Base-by-base conservation (phyloP, 2,797 vertebrate species). In the Sebastes vulpes region DNA sequence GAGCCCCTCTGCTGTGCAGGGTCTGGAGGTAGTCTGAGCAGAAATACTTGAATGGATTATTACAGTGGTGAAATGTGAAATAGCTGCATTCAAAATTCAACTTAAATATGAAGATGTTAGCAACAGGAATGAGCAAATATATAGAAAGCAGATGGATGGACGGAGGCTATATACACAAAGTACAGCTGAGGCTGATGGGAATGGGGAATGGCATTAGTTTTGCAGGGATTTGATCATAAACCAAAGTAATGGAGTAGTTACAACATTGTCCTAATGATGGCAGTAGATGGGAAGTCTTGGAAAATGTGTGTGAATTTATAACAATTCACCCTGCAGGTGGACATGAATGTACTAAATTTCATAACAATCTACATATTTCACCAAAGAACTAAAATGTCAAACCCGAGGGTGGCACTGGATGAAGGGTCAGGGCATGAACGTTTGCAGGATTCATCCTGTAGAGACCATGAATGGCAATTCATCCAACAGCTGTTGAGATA, bases 41-140 rank as follows among this genome's bases (percentile, higher is more conserved):
- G 35, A 73, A 70, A 65, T 18, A 38, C n/a, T 69, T 72, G 12
- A 65, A 73, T 72, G 23, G 9, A 68, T 65, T 60, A 64, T 63
- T 31, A 54, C 7, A 46, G 46, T 3, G 4, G 31, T 32, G 6
- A 57, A 26, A 25, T 35, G 32, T 26, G 20, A 54, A 79, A 66
- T 8, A 66, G 63, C 25, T 65, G 31, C 42, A 14, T 26, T 10
- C 29, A 57, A 65, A 2, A 18, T 59, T 26, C 9, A 32, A 6
- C 21, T 67, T 72, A 6, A 50, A 54, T 53, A 25, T 56, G 2
- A 48, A 53, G 0, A 6, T 14, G 14, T 52, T 11, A 23, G 21
- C n/a, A 58, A 46, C 38, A 61, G 21, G 21, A 72, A 42, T 12
- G n/a, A 63, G 21, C 12, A 66, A 29, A 11, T 48, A 11, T 48